Evolutionary conservation across 2,113 vertebrate species (phyloP).

Genomic region (Hypocryptadius cinnamomeus): DNA sequence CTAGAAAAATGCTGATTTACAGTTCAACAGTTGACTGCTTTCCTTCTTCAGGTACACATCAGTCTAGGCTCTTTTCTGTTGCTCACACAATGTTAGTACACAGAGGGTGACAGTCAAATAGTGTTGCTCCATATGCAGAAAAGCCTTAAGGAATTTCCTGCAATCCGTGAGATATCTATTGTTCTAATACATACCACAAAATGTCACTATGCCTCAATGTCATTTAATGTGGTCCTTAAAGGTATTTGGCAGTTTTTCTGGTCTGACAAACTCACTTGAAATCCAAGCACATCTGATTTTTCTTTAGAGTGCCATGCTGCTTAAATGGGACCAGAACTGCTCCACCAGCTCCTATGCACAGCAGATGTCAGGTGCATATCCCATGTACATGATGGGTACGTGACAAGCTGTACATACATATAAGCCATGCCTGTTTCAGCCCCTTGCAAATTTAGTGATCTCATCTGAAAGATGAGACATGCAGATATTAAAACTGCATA

Average conservation of each 20-base stretch:
- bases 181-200: background rate
- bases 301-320: background rate
- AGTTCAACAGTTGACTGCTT: background rate
- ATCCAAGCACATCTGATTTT: background rate
- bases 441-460: background rate
- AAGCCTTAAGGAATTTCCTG: background rate
- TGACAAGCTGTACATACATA: background rate
- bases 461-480: background rate
- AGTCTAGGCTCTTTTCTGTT: background rate
- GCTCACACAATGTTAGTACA: background rate
- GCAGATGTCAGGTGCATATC: background rate
- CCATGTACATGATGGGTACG: fast-evolving
- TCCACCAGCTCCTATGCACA: background rate
- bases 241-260: background rate
- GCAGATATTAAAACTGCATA: background rate
- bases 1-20: background rate
- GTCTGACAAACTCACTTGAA: background rate
- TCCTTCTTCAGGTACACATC: background rate
- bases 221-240: background rate
- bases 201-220: background rate
- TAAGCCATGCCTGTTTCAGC: background rate
- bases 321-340: background rate
- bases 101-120: background rate
- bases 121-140: background rate
- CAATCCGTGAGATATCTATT: background rate